phyloP scores from a whole-genome alignment of 2,113 vertebrate species.

The Gracilinanus agilis region DNA sequence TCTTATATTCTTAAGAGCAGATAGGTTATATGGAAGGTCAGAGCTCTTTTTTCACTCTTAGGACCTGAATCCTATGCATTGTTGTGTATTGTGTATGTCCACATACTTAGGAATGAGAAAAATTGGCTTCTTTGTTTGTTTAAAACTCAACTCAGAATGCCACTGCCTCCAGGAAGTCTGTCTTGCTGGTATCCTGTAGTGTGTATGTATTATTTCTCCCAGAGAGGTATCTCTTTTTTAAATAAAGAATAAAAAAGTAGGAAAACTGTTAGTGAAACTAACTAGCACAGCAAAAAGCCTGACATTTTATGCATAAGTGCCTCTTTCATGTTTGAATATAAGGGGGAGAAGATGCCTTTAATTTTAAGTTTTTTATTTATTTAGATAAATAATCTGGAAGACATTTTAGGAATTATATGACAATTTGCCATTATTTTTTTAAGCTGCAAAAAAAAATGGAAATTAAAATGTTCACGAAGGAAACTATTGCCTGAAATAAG shows the following conservation, averaged over 20 bases:
- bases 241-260: not conserved
- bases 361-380: constrained; percentile 27
- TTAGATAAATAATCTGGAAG: constrained; percentile 32
- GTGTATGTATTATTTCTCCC: not conserved
- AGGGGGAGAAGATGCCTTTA: not conserved
- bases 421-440: constrained; percentile 26
- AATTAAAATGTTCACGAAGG: not conserved
- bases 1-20: constrained; percentile 67
- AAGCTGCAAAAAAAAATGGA: constrained; percentile 17
- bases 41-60: constrained; percentile 52
- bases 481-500: constrained; percentile 16
- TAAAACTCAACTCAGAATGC: not conserved
- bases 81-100: constrained; percentile 62
- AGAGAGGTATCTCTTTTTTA: not conserved
- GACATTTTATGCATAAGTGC: not conserved
- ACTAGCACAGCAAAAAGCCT: not conserved
- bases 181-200: not conserved
- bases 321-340: not conserved
- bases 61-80: constrained; percentile 60
- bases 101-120: constrained; percentile 67
- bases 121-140: not conserved
- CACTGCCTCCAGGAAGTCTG: not conserved
- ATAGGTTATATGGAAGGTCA: constrained; percentile 69
- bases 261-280: not conserved
- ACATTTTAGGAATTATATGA: constrained; percentile 28